Evolutionary conservation across 30 jellyfish, hydroid and myxozoan species (phyloP).

Genomic region (Chrysaora quinquecirrha): DNA sequence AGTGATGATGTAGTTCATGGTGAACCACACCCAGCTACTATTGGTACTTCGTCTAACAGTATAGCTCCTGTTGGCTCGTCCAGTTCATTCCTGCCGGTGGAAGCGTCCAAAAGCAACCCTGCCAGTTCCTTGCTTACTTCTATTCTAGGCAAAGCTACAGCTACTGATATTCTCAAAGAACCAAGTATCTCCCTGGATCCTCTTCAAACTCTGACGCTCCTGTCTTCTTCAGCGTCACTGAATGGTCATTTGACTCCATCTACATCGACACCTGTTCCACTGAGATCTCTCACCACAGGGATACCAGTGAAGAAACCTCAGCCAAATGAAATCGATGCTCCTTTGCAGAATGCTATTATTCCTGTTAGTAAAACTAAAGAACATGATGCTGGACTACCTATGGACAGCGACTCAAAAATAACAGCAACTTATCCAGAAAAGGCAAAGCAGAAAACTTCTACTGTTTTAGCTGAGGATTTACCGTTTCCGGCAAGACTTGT

Average conservation of each 20-base stretch:
- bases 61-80: background rate
- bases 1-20: background rate
- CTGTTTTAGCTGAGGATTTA: slow-evolving; percentile 32
- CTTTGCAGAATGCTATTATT: slow-evolving; percentile 57
- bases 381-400: slow-evolving; percentile 14
- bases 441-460: background rate
- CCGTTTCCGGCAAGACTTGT: slow-evolving; percentile 60
- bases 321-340: slow-evolving; percentile 64
- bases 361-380: slow-evolving; percentile 41
- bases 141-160: background rate
- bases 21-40: background rate
- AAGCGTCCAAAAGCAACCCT: background rate
- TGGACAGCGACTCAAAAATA: slow-evolving; percentile 31
- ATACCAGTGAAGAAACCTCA: slow-evolving; percentile 18
- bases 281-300: background rate
- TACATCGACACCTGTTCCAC: background rate
- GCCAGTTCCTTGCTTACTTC: background rate
- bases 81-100: background rate
- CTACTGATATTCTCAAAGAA: background rate
- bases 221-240: background rate
- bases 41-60: background rate
- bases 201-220: background rate
- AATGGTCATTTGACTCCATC: background rate
- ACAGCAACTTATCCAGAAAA: background rate
- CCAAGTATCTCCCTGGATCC: background rate